These are phyloP conservation scores for Chymomyza caudatula DNA, from an alignment of 2,888 invertebrate species.

Conservation along the genomic window DNA sequence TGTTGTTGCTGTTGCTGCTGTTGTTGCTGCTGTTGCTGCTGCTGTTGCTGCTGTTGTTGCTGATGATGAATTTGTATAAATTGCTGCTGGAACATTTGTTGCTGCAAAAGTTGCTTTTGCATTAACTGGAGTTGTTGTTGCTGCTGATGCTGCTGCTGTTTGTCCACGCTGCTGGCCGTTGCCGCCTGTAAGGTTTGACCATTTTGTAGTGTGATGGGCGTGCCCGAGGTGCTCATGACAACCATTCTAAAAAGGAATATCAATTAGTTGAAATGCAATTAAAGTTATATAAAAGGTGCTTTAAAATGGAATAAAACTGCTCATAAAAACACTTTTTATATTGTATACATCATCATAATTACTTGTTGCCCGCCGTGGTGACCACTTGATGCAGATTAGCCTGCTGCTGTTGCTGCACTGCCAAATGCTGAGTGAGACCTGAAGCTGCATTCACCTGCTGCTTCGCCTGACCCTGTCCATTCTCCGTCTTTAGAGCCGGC, in stretches of 20 bases:
- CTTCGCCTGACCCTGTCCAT: constrained; percentile 82
- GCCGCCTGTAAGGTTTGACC: constrained; percentile 74
- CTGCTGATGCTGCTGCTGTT: constrained; percentile 73
- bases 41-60: constrained; percentile 60
- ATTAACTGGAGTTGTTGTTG: constrained; percentile 73
- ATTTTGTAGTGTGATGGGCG: constrained; percentile 76
- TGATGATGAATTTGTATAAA: constrained; percentile 60
- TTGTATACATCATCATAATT: constrained; percentile 50
- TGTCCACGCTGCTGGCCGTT: constrained; percentile 67
- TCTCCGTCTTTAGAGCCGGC: constrained; percentile 81
- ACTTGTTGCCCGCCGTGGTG: constrained; percentile 79
- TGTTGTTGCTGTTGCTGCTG: constrained; percentile 77
- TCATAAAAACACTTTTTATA: neutral
- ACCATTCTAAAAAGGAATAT: constrained; percentile 42
- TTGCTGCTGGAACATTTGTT: constrained; percentile 71
- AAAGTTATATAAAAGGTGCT: neutral
- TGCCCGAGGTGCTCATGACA: constrained; percentile 77
- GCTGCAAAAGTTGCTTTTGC: constrained; percentile 69
- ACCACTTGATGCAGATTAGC: constrained; percentile 79
- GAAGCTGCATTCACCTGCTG: constrained; percentile 59
- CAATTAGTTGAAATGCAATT: neutral
- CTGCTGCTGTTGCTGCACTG: constrained; percentile 75
- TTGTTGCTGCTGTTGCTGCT: constrained; percentile 76
- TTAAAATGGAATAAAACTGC: neutral
- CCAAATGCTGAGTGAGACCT: constrained; percentile 76